These are phyloP conservation scores for Sarotherodon lohbergeri DNA, from an alignment of 2,113 vertebrate species.

Conservation along the genomic window DNA sequence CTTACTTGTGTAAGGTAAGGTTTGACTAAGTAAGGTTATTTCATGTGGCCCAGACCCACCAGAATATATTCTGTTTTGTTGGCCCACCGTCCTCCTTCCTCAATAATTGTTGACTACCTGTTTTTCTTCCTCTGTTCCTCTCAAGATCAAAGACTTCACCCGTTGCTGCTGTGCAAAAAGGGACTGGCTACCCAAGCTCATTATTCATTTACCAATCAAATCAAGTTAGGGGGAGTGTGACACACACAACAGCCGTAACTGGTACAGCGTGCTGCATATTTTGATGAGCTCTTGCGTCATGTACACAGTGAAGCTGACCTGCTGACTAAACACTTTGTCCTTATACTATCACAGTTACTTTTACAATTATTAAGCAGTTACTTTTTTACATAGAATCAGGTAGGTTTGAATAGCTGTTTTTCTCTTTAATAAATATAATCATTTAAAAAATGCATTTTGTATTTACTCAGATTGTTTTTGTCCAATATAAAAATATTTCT, in stretches of 20 bases:
- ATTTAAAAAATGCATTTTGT: too few relatives aligned
- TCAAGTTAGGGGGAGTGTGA: neutral
- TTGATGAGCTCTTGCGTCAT: neutral
- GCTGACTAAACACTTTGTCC: neutral
- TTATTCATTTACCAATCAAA: neutral
- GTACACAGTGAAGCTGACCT: neutral
- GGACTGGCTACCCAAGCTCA: neutral
- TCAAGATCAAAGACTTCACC: neutral
- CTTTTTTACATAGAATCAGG: too few relatives aligned
- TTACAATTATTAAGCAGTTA: too few relatives aligned
- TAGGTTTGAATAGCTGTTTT: too few relatives aligned
- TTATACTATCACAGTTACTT: neutral
- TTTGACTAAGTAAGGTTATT: constrained; percentile 72
- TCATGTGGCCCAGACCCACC: constrained; percentile 70
- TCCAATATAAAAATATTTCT: too few relatives aligned
- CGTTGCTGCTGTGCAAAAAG: neutral
- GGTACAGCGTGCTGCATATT: neutral
- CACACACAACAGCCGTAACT: neutral
- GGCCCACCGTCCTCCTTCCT: neutral
- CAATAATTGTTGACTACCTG: too few relatives aligned
- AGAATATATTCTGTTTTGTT: neutral
- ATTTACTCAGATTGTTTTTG: too few relatives aligned
- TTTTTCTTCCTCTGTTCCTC: neutral
- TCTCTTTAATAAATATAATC: too few relatives aligned
- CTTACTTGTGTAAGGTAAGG: constrained; percentile 63